These are phyloP conservation scores for Eudyptes chrysolophus DNA, from an alignment of 2,113 vertebrate genomes.

Conservation along the genomic window DNA sequence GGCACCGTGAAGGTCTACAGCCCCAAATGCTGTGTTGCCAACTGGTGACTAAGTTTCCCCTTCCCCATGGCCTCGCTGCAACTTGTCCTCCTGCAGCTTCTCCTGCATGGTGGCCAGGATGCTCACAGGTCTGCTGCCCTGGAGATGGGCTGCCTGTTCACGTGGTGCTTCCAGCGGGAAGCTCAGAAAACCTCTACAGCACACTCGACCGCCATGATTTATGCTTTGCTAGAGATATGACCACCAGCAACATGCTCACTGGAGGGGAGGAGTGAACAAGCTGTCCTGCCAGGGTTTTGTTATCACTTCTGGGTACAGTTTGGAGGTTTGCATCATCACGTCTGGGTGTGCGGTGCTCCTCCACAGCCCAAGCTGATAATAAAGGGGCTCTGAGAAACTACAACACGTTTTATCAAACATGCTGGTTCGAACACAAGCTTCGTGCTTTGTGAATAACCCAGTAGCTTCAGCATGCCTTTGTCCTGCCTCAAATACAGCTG, in stretches of 20 bases:
- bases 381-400: neutral
- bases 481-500: neutral
- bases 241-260: neutral
- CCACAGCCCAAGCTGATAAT: neutral
- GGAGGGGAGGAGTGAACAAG: neutral
- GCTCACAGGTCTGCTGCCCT: neutral
- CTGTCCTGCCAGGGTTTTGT: neutral
- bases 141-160: neutral
- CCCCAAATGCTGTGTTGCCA: too few species aligned
- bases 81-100: neutral
- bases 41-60: neutral
- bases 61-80: neutral
- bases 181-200: neutral
- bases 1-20: neutral
- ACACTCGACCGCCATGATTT: neutral
- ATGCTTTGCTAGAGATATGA: neutral
- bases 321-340: neutral
- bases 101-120: neutral
- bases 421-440: neutral
- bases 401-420: neutral
- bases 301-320: neutral
- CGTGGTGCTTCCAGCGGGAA: neutral
- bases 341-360: neutral
- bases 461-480: neutral
- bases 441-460: neutral